Conservation (phyloP, 2,888 invertebrate genomes). For the Microctonus brassicae region DNA sequence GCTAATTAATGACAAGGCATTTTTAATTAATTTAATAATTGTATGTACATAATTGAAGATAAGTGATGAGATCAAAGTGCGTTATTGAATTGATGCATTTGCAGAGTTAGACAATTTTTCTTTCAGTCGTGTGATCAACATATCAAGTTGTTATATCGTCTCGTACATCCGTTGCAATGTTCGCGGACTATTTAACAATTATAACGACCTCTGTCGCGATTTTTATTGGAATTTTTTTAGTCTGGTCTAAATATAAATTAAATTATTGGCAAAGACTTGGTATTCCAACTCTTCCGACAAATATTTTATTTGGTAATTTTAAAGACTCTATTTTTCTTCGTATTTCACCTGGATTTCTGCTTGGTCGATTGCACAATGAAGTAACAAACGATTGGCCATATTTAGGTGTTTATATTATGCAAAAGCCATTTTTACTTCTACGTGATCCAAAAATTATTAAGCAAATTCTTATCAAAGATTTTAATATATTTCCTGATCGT, state of each 20-base stretch:
- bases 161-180: not conserved
- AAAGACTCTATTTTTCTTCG: constrained; percentile 46
- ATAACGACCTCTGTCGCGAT: not conserved
- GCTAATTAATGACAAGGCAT: too few species aligned
- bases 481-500: constrained; percentile 68
- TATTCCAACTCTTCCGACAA: constrained; percentile 46
- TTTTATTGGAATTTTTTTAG: constrained; percentile 39
- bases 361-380: constrained; percentile 48
- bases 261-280: constrained; percentile 55
- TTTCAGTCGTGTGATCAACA: not conserved
- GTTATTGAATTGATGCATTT: too few species aligned
- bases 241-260: constrained; percentile 48
- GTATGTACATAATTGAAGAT: too few species aligned
- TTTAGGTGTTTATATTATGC: constrained; percentile 70
- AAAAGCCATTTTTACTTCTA: constrained; percentile 69
- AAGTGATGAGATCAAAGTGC: too few species aligned
- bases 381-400: constrained; percentile 45
- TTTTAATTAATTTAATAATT: too few species aligned
- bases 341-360: constrained; percentile 36
- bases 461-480: constrained; percentile 70
- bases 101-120: too few species aligned
- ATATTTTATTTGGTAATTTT: constrained; percentile 53
- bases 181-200: not conserved
- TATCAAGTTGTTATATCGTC: too few species aligned
- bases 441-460: constrained; percentile 70